phyloP scores from a whole-genome alignment of 1,140 invertebrate genomes.

The Drosophila miranda region DNA sequence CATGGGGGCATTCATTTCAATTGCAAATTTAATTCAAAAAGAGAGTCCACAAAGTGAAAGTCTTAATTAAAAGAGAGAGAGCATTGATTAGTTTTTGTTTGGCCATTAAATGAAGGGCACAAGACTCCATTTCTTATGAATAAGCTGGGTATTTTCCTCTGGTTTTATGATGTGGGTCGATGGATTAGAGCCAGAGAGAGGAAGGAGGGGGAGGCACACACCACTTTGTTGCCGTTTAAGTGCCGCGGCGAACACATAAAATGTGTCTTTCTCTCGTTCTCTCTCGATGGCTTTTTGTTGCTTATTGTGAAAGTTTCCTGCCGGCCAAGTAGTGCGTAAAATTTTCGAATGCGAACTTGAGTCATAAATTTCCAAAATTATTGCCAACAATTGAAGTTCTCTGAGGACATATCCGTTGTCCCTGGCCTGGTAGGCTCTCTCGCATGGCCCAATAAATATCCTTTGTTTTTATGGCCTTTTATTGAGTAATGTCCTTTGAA shows the following conservation, averaged over 20 bases:
- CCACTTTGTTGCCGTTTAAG: conserved; percentile 73
- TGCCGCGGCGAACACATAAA: conserved; percentile 62
- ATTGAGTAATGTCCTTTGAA: conserved; percentile 2
- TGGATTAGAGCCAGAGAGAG: background rate
- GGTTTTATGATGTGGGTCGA: conserved; percentile 40
- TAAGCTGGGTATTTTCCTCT: conserved; percentile 25
- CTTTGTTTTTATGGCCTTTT: conserved; percentile 58
- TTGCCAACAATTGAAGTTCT: conserved; percentile 71
- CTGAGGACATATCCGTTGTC: conserved; percentile 33
- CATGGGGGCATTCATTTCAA: conserved; percentile 34
- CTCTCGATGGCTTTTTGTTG: conserved; percentile 45
- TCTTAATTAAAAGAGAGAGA: conserved; percentile 53
- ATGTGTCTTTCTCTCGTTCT: conserved; percentile 51
- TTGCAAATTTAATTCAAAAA: conserved; percentile 15
- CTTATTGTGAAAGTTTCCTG: conserved; percentile 54
- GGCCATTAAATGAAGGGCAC: conserved; percentile 32
- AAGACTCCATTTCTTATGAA: conserved; percentile 43
- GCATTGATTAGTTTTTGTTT: conserved; percentile 46
- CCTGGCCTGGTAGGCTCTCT: conserved; percentile 58
- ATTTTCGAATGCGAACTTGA: conserved; percentile 76
- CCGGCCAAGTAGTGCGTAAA: conserved; percentile 73
- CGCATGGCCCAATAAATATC: conserved; percentile 46
- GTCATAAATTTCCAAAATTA: conserved; percentile 75
- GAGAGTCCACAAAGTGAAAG: conserved; percentile 9
- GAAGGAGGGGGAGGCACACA: conserved; percentile 12